A percentile compares a stretch with the other conserved stretches of the same genome.
Evolutionary conservation across 1,140 invertebrate species (phyloP).

Genomic region (Gonatopus flavifemur): DNA sequence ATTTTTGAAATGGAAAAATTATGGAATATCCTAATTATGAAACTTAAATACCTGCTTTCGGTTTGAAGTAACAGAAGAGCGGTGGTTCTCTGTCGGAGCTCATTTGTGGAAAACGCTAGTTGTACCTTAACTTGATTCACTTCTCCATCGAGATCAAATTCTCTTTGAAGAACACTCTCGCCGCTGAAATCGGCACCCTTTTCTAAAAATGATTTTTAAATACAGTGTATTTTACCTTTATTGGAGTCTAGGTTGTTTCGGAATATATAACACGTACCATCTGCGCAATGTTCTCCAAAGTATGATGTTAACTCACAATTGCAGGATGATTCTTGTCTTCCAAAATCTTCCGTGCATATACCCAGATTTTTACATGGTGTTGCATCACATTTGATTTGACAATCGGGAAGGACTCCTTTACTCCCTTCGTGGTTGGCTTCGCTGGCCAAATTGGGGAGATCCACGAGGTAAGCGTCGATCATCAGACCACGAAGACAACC

Average conservation of each 20-base stretch:
- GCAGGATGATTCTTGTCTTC: slow-evolving; percentile 79
- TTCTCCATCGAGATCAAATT: slow-evolving; percentile 70
- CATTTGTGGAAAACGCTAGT: slow-evolving; percentile 79
- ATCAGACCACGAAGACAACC: slow-evolving; percentile 88
- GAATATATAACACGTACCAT: slow-evolving; percentile 51
- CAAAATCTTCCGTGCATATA: slow-evolving; percentile 86
- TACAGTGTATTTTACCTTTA: not conserved
- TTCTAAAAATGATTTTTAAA: slow-evolving; percentile 57
- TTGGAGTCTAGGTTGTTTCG: not conserved
- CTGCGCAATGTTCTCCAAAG: slow-evolving; percentile 72
- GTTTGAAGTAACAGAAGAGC: slow-evolving; percentile 78
- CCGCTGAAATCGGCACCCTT: slow-evolving; percentile 87
- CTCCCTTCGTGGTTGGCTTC: slow-evolving; percentile 72
- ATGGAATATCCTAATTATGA: slow-evolving; percentile 8
- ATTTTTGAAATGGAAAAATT: slow-evolving; percentile 2
- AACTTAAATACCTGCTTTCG: slow-evolving; percentile 73
- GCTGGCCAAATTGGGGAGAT: slow-evolving; percentile 72
- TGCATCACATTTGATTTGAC: slow-evolving; percentile 85
- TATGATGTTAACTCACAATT: slow-evolving; percentile 88
- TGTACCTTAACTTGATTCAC: slow-evolving; percentile 76
- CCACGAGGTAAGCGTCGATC: slow-evolving; percentile 77
- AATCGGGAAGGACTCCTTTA: slow-evolving; percentile 74
- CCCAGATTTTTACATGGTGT: slow-evolving; percentile 87
- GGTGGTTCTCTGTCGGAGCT: slow-evolving; percentile 73
- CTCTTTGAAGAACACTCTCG: slow-evolving; percentile 76